Evolutionary conservation across 2,113 vertebrate species (phyloP).

Genomic region (Catagonus wagneri): DNA sequence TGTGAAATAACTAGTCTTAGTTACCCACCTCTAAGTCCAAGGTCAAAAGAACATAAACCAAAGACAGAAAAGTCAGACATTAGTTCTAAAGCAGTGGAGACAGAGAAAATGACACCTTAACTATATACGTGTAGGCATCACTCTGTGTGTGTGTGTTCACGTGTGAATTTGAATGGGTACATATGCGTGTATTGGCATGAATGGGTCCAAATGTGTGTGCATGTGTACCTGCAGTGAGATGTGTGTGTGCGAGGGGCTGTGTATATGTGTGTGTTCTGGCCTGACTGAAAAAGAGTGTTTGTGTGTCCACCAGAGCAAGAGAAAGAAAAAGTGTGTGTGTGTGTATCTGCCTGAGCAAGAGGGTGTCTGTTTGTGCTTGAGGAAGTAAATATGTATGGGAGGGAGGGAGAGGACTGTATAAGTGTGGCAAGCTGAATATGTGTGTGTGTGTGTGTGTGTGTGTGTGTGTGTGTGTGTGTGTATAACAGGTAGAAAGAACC

Average conservation of each 20-base stretch:
- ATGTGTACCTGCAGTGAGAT: too few relatives aligned
- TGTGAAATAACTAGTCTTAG: slow-evolving; percentile 50
- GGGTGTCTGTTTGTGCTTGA: background rate
- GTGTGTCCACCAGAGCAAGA: background rate
- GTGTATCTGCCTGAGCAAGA: background rate
- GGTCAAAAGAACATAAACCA: slow-evolving; percentile 6
- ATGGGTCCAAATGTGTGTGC: background rate
- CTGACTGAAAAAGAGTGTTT: background rate
- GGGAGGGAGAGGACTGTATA: background rate
- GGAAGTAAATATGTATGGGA: background rate
- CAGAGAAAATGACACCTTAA: background rate
- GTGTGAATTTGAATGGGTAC: background rate
- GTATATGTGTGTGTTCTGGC: background rate
- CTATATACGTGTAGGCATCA: background rate
- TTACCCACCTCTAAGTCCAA: slow-evolving; percentile 1
- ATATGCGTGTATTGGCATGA: background rate
- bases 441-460: background rate
- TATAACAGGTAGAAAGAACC: background rate
- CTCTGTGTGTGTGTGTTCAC: background rate
- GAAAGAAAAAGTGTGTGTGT: background rate
- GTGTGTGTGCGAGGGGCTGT: background rate
- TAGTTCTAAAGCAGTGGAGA: background rate
- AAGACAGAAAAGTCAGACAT: background rate
- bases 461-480: too few relatives aligned
- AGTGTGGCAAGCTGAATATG: background rate